These are phyloP conservation scores for Microtus oregoni DNA, from an alignment of 2,113 vertebrate species.

Conservation along the genomic window DNA sequence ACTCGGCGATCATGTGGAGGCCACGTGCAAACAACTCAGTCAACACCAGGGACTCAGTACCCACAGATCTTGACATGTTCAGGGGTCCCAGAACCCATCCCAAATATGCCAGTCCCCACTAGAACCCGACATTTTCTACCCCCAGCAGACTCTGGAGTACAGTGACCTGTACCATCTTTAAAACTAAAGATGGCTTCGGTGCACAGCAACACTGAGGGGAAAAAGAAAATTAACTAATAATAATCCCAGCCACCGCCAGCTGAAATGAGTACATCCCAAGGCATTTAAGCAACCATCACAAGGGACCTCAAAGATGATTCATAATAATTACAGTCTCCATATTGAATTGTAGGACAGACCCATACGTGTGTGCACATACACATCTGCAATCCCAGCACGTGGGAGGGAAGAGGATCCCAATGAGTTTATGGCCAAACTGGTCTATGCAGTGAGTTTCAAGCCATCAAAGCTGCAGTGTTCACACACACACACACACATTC, in stretches of 20 bases:
- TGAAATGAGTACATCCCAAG: background rate
- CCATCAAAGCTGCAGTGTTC: background rate
- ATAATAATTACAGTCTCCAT: background rate
- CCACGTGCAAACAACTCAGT: background rate
- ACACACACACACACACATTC: no score
- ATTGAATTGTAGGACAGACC: background rate
- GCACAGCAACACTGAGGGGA: background rate
- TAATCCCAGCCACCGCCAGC: background rate
- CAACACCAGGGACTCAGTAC: background rate
- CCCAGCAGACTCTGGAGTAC: no score
- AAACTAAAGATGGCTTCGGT: background rate
- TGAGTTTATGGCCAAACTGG: background rate
- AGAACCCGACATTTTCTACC: background rate
- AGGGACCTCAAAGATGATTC: background rate
- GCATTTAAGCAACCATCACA: background rate
- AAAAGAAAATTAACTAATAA: background rate
- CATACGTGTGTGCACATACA: background rate
- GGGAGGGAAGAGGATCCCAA: background rate
- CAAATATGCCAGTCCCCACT: no score
- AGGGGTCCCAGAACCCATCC: background rate
- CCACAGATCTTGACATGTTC: background rate
- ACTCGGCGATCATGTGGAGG: rapidly evolving
- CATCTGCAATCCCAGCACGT: background rate
- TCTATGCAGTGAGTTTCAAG: background rate
- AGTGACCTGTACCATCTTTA: background rate